Evolutionary conservation across 2,113 vertebrate species (phyloP), one percentile per base, ranked within the genome.

Genomic region (Fregata magnificens): DNA sequence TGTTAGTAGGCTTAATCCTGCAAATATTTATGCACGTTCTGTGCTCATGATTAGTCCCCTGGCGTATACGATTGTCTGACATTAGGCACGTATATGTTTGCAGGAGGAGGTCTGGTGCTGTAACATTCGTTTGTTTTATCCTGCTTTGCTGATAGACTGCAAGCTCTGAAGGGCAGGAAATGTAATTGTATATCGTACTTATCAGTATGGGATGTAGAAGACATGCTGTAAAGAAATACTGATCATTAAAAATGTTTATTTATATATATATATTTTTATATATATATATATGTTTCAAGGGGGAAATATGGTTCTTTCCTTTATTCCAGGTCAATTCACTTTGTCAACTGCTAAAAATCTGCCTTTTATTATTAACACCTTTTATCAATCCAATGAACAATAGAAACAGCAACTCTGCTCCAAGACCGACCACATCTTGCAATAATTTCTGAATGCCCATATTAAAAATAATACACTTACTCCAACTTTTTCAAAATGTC

Each of bases 401-500:
- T 86, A 93, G 86, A 71, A 97, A 82, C 77, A 88, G 82, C 95
- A 95, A 95, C 71, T 76, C 80, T 94, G 92, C 89, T 97, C 77
- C 94, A 97, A 96, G 88, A 97, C 93, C 52, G 17, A 95, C 97
- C 98, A 97, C 98, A 98, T 98, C 95, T 98, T 98, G 98, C 96
- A 98, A 93, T 98, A 96, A 98, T 98, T 98, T 98, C 96, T 98
- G 97, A 97, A 98, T 98, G 96, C 97, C 96, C 92, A 59, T 97
- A 96, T 96, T 96, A 98, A 98, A 98, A 97, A 76, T 95, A 97
- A 91, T 96, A 88, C 92, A 97, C 94, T 98, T 98, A 96, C 86
- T 97, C 96, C 93, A 96, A 94, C 85, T 96, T 95, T 95, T 87
- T 94, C 58, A 91, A 49, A 94, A 93, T 92, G 71, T 96, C 94